Evolutionary conservation across 2,888 invertebrate genomes (phyloP).

Genomic region (Omphaloscelis lunosa): DNA sequence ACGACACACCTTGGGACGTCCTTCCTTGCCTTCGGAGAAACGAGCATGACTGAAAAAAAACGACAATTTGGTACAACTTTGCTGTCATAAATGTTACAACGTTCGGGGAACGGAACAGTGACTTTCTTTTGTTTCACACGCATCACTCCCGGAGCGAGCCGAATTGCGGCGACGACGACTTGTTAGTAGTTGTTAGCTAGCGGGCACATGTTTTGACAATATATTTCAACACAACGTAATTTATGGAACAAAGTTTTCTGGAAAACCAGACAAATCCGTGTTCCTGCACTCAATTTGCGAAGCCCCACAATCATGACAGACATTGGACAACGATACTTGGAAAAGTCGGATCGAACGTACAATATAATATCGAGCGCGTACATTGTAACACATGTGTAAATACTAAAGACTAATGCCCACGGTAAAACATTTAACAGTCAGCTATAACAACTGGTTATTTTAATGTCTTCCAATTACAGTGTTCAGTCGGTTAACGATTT

Average conservation of each 20-base stretch:
- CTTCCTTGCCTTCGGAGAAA: conserved; percentile 86
- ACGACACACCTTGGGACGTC: conserved; percentile 78
- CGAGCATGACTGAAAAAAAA: conserved; percentile 76
- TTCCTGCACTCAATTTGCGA: conserved; percentile 3
- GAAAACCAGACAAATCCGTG: conserved; percentile 49
- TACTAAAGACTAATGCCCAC: conserved; percentile 86
- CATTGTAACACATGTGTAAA: conserved; percentile 86
- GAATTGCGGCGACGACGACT: conserved; percentile 79
- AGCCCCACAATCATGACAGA: not conserved
- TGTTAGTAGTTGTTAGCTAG: conserved; percentile 73
- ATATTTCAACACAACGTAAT: conserved; percentile 63
- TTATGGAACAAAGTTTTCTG: conserved; percentile 56
- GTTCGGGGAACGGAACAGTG: conserved; percentile 75
- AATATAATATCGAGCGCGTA: conserved; percentile 72
- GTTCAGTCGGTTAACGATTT: conserved; percentile 88
- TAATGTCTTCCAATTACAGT: conserved; percentile 90
- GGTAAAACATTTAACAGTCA: conserved; percentile 88
- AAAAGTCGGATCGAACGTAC: conserved; percentile 66
- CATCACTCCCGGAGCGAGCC: conserved; percentile 77
- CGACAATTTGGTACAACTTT: conserved; percentile 81
- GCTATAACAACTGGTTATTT: conserved; percentile 87
- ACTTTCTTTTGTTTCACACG: conserved; percentile 84
- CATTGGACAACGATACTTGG: conserved; percentile 56
- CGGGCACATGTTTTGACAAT: conserved; percentile 81
- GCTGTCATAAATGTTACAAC: conserved; percentile 75